Evolutionary conservation across 2,797 vertebrate species (phyloP).

Genomic region (Takifugu rubripes): DNA sequence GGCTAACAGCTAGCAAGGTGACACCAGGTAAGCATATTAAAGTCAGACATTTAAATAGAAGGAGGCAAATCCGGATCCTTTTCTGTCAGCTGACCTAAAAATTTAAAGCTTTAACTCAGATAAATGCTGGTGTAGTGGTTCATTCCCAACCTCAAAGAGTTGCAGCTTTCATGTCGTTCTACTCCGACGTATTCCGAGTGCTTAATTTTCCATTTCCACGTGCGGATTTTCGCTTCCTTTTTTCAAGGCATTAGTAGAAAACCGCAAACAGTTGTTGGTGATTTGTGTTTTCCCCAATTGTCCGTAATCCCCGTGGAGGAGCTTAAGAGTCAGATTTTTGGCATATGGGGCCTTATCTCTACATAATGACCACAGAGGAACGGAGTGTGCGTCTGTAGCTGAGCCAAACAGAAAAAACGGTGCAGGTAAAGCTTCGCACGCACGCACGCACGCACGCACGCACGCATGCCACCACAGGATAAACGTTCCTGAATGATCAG

Average conservation of each 20-base stretch:
- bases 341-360: slow-evolving; percentile 49
- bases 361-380: slow-evolving; percentile 48
- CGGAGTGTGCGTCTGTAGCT: slow-evolving; percentile 35
- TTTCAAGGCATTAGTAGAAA: slow-evolving; percentile 52
- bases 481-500: slow-evolving; percentile 29
- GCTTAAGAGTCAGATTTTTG: slow-evolving; percentile 63
- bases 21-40: slow-evolving; percentile 23
- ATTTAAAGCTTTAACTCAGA: slow-evolving; percentile 19
- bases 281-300: slow-evolving; percentile 60
- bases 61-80: slow-evolving; percentile 27
- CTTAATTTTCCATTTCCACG: slow-evolving; percentile 43
- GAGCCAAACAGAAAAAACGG: neutral
- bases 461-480: neutral
- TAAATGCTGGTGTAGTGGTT: slow-evolving; percentile 19
- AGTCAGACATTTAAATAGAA: slow-evolving; percentile 6
- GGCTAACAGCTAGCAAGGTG: slow-evolving; percentile 19
- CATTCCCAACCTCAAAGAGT: slow-evolving; percentile 42
- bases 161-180: slow-evolving; percentile 32
- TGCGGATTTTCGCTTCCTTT: slow-evolving; percentile 38
- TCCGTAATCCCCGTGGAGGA: slow-evolving; percentile 62
- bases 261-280: slow-evolving; percentile 62
- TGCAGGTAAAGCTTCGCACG: neutral
- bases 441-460: slow-evolving; percentile 3
- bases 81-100: slow-evolving; percentile 14
- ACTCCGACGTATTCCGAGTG: slow-evolving; percentile 35